Evolutionary conservation across 2,888 invertebrate genomes (phyloP), one percentile per base, ranked within the genome.

Genomic region (Fragum whitleyi): DNA sequence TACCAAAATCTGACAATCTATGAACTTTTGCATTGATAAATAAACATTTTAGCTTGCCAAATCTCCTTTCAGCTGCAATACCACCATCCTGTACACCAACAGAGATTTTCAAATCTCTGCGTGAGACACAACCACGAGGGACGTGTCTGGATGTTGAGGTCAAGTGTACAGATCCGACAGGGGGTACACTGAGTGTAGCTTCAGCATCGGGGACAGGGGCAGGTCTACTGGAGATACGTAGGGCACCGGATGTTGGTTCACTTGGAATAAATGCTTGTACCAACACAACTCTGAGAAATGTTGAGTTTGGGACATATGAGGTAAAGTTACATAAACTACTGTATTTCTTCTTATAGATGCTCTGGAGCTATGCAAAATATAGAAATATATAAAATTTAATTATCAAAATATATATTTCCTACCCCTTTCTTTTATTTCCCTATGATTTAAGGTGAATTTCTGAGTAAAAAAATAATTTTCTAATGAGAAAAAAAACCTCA

Each of bases 261-360:
- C 36, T 85, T 5, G 74, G 77, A n/a, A 55, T 85, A 2, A 82
- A 72, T 62, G 81, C 80, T 3, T 82, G 82, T 26, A 75, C 79
- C 2, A 55, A 61, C 16, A n/a, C 61, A 14, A 70, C 57, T n/a
- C n/a, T 81, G 19, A 71, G 55, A 32, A 47, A 71, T 26, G 14
- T 47, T n/a, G 21, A 29, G 16, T 79, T 85, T 72, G 77, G 81
- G n/a, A 71, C 57, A 14, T 85, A 69, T 53, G 32, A 72, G 77
- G 84, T 85, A 68, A 32, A 61, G 32, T 36, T 3, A 36, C 3
- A 36, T 36, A 36, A 36, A 36, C 32, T 62, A 29, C 16, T 5
- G 2, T 19, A 14, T 9, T 14, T 14, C 9, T 19, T 19, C 21
- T 57, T 11, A 19, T 14, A 47, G 47, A 47, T n/a, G n/a, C n/a